phyloP scores from a whole-genome alignment of 2,888 invertebrate genomes.

The Anaspis maculata region DNA sequence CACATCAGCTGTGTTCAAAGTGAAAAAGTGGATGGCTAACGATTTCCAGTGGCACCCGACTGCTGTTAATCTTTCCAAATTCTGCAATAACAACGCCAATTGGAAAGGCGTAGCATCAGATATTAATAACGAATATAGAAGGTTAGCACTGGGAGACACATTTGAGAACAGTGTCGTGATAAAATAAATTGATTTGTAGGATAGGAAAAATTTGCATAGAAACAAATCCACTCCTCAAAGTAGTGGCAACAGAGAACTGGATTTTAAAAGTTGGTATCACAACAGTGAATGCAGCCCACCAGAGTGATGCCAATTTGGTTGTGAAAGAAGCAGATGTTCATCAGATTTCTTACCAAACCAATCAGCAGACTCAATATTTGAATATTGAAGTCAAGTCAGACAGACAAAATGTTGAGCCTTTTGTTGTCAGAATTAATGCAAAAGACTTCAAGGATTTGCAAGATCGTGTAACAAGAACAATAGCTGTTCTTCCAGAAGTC shows the following conservation, averaged over 20 bases:
- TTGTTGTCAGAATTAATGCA: conserved; percentile 68
- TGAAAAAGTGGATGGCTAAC: conserved; percentile 59
- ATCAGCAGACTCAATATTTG: conserved; percentile 70
- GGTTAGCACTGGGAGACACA: too few relatives aligned
- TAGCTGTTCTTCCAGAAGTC: conserved; percentile 59
- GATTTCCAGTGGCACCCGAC: conserved; percentile 71
- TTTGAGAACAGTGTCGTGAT: too few relatives aligned
- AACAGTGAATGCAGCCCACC: conserved; percentile 64
- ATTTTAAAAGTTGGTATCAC: conserved; percentile 76
- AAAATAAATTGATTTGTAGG: conserved; percentile 46
- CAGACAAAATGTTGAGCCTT: conserved; percentile 50
- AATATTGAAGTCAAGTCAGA: conserved; percentile 68
- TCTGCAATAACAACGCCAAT: conserved; percentile 49
- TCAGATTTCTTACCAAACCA: conserved; percentile 56
- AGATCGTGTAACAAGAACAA: conserved; percentile 59
- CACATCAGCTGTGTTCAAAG: conserved; percentile 44
- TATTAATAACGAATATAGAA: conserved; percentile 66
- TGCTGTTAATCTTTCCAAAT: conserved; percentile 55
- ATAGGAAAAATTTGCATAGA: conserved; percentile 64
- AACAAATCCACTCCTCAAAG: conserved; percentile 58
- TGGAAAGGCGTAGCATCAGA: conserved; percentile 64
- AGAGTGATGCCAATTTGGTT: conserved; percentile 67
- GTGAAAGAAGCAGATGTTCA: conserved; percentile 70
- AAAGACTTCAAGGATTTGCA: conserved; percentile 70
- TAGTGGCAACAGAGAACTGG: conserved; percentile 80